Base-by-base conservation (phyloP, 2,797 vertebrate genomes). In the Danio choprae region DNA sequence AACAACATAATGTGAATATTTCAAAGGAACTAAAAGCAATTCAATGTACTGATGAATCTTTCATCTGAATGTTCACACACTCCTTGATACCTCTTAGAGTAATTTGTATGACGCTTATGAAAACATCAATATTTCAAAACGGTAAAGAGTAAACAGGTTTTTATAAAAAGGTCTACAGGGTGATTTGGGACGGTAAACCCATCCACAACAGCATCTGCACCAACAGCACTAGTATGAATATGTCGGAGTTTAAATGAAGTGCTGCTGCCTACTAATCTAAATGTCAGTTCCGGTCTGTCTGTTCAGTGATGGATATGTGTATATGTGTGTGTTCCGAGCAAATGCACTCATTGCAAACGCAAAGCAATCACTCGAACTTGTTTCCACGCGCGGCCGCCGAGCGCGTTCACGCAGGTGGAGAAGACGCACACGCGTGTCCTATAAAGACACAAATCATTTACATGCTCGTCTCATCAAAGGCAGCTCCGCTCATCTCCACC, bases 391-490 rank as follows among this genome's bases (percentile, higher is more conserved):
- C 44, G n/a, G 74, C 87, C 48, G 80, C 86, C 3, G 60, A 41
- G 74, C 60, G 5, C 13, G 38, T 38, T 55, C 48, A 44, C 38
- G n/a, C 29, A 43, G 20, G 43, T 36, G 20, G 38, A 84, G 87
- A 77, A 79, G 55, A 51, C 38, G 50, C 89, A 89, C 87, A 88
- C 90, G 89, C 80, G 81, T 92, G 91, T 93, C 92, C 92, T 90
- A 92, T 91, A 92, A 93, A 93, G 91, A 90, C 91, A 92, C 93
- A 94, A 94, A 95, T 94, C 92, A 95, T 94, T 94, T 93, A 94
- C 94, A 95, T 91, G 93, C 93, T 91, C 91, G 91, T 92, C 89
- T 94, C 93, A 94, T 95, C 94, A 94, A 93, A 94, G 92, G 90
- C 90, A 88, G 89, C 90, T 90, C 89, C 92, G 91, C 87, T 89